These are phyloP conservation scores for Aleadryas rufinucha DNA, from an alignment of 2,113 vertebrate genomes.

Conservation along the genomic window DNA sequence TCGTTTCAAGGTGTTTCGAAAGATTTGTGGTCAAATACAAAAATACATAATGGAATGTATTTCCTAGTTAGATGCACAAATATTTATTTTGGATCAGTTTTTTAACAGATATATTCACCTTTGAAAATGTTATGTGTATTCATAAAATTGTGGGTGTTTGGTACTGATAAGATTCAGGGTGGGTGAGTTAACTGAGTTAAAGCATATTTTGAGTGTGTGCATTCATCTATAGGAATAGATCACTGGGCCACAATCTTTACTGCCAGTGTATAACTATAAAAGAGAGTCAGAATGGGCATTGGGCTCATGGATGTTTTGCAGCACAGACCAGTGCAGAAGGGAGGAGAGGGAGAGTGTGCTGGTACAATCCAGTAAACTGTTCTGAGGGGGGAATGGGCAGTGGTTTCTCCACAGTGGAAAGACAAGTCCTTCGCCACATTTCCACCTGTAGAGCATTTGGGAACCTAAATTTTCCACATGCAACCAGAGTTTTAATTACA, in stretches of 20 bases:
- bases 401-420: not conserved
- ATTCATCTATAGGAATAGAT: not conserved
- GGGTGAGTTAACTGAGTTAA: not conserved
- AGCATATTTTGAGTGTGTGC: not conserved
- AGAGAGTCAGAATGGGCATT: not conserved
- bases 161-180: not conserved
- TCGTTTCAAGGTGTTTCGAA: not conserved
- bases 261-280: not conserved
- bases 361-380: not conserved
- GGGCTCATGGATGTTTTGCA: not conserved
- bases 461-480: not conserved
- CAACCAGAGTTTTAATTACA: not conserved
- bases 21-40: not conserved
- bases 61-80: not conserved
- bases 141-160: not conserved
- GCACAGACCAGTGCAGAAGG: not conserved
- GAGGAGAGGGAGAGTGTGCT: not conserved
- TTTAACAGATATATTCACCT: not conserved
- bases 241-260: not conserved
- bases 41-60: not conserved
- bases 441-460: not conserved
- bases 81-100: not conserved
- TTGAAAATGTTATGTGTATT: not conserved
- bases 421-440: not conserved
- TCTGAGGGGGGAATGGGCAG: not conserved